Conservation (phyloP, 64 coral and sea anemone species). For the Actinia equina region DNA sequence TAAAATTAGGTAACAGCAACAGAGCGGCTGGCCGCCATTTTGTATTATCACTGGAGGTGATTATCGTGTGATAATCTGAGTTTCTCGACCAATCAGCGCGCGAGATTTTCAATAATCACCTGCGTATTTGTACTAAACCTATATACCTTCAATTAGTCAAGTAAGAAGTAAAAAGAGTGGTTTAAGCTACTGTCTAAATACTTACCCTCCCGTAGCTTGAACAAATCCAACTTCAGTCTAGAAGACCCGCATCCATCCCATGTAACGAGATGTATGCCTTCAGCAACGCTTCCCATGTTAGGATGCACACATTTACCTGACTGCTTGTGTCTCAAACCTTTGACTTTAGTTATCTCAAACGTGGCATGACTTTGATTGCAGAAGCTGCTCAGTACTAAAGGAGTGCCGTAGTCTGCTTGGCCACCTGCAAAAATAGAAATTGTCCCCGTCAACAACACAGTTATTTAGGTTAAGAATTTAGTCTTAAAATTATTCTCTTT, state of each 20-base stretch:
- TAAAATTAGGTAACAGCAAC: too few species aligned
- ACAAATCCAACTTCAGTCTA: constrained; percentile 36
- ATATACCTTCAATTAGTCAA: neutral
- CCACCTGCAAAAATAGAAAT: neutral
- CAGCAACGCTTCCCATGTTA: neutral
- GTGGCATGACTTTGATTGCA: neutral
- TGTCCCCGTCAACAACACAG: too few species aligned
- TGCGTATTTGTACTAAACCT: too few species aligned
- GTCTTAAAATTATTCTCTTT: too few species aligned
- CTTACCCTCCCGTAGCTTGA: neutral
- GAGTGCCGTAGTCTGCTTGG: neutral
- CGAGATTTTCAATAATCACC: too few species aligned
- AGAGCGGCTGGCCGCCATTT: too few species aligned
- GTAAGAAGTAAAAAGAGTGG: neutral
- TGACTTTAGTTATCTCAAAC: constrained; percentile 21
- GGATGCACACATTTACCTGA: constrained; percentile 27
- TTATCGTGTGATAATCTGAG: too few species aligned
- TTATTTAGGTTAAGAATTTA: too few species aligned
- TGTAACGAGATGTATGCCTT: constrained; percentile 19
- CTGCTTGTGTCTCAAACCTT: constrained; percentile 15
- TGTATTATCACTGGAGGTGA: too few species aligned
- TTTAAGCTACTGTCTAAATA: too few species aligned
- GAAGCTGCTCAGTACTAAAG: neutral
- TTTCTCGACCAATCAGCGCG: too few species aligned
- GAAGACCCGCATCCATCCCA: constrained; percentile 16